Evolutionary conservation across 92 coral and sea anemone genomes (phyloP).

Genomic region (Epizoanthus rinbou): DNA sequence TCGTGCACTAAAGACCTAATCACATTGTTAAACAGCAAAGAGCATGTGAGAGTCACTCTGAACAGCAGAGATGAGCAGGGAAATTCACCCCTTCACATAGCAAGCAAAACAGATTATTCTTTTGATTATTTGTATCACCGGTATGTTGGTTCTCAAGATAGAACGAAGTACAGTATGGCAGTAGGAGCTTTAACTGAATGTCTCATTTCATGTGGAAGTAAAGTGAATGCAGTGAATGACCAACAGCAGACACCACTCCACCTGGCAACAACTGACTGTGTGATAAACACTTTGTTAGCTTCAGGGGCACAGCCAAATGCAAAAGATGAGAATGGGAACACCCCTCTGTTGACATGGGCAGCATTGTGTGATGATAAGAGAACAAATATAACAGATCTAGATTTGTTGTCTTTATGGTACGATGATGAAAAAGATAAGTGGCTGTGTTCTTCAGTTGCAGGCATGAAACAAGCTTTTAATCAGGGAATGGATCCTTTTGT

Average conservation of each 20-base stretch:
- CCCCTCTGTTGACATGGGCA: not conserved
- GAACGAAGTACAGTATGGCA: not conserved
- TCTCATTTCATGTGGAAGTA: slow-evolving; percentile 12
- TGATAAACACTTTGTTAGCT: not conserved
- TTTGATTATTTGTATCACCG: too few species aligned
- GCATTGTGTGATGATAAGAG: not conserved
- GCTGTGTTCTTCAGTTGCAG: not conserved
- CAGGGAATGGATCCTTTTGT: not conserved
- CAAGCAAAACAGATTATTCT: not conserved
- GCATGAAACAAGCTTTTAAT: not conserved
- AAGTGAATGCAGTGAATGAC: slow-evolving; percentile 12
- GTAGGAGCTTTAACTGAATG: not conserved
- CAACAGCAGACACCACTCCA: slow-evolving; percentile 14
- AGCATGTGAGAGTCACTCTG: not conserved
- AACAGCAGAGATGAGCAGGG: slow-evolving; percentile 13
- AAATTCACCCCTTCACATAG: slow-evolving; percentile 12
- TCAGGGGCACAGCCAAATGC: slow-evolving; percentile 12
- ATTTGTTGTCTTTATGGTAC: too few species aligned
- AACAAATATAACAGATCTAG: too few species aligned
- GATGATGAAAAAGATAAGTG: not conserved
- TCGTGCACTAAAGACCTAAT: not conserved
- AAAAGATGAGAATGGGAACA: slow-evolving; percentile 1
- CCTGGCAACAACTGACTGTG: not conserved
- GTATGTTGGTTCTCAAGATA: not conserved
- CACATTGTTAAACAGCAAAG: not conserved